Conservation (phyloP, 2,797 vertebrate genomes). For the Ibycter americanus region DNA sequence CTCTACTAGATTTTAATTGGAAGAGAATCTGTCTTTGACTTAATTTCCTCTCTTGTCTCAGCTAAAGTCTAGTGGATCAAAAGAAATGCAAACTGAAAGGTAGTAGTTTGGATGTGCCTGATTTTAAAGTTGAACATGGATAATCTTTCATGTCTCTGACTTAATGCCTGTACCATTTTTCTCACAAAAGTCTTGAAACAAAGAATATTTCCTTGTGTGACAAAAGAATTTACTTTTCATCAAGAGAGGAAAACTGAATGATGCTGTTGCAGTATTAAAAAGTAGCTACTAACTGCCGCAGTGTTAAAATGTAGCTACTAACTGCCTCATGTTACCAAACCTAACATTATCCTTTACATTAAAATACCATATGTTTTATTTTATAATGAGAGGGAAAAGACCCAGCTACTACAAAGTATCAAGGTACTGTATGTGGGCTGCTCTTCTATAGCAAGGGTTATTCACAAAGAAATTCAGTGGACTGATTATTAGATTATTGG, state of each 20-base stretch:
- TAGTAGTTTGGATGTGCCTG: conserved; percentile 14
- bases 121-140: conserved; percentile 10
- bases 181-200: conserved; percentile 13
- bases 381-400: conserved; percentile 14
- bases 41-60: conserved; percentile 38
- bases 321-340: not conserved
- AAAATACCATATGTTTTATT: conserved; percentile 1
- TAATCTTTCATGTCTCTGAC: conserved; percentile 18
- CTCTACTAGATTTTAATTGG: conserved; percentile 25
- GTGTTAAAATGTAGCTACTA: not conserved
- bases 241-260: not conserved
- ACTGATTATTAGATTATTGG: conserved; percentile 12
- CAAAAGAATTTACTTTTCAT: not conserved
- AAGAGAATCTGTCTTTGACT: conserved; percentile 6
- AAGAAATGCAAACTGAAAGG: conserved; percentile 30
- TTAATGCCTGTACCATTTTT: conserved; percentile 1
- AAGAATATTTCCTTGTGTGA: not conserved
- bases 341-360: conserved; percentile 18
- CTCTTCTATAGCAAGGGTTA: not conserved
- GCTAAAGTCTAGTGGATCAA: conserved; percentile 30
- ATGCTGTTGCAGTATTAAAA: not conserved
- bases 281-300: not conserved
- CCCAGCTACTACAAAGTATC: not conserved
- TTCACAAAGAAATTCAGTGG: not conserved
- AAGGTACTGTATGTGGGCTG: not conserved